Evolutionary conservation across 53 echinoderm and acorn worm species (phyloP).

Genomic region (Echinarachnius parma): DNA sequence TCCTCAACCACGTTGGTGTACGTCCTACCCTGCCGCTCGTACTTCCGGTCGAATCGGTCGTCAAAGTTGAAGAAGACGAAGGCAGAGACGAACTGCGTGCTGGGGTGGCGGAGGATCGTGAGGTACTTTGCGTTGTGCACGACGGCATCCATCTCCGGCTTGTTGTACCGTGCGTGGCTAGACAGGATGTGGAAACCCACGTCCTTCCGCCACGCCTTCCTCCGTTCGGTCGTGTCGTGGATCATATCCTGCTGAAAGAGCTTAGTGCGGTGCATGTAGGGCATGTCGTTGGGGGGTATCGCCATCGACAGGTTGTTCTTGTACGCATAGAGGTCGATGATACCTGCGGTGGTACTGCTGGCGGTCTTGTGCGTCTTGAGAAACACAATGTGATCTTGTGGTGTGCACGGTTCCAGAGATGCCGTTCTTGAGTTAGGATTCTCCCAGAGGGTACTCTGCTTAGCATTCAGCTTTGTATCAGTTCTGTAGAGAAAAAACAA

Average conservation of each 20-base stretch:
- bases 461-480: no score
- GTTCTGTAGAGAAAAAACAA: no score
- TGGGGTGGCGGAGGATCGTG: constrained; percentile 55
- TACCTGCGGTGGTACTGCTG: constrained; percentile 57
- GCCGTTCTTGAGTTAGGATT: no score
- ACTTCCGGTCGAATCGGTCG: background rate
- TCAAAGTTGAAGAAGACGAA: constrained; percentile 47
- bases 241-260: constrained; percentile 28
- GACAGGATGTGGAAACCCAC: constrained; percentile 46
- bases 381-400: constrained; percentile 47
- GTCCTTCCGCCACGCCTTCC: constrained; percentile 10
- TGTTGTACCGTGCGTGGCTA: constrained; percentile 59
- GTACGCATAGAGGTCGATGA: constrained; percentile 66
- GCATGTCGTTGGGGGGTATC: constrained; percentile 35
- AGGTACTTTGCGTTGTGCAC: constrained; percentile 52
- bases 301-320: constrained; percentile 45
- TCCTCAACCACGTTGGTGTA: constrained; percentile 32
- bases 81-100: constrained; percentile 52
- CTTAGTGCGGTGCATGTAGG: constrained; percentile 28
- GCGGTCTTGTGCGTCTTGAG: constrained; percentile 75
- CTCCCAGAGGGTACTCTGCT: no score
- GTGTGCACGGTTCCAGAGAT: no score
- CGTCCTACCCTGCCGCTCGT: background rate
- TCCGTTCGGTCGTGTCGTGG: constrained; percentile 1
- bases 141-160: constrained; percentile 31